Percentiles rank a stretch among this genome's conserved stretches.
These are phyloP conservation scores for Auanema sp. DNA, from an alignment of 2,888 invertebrate species.

Conservation along the genomic window DNA sequence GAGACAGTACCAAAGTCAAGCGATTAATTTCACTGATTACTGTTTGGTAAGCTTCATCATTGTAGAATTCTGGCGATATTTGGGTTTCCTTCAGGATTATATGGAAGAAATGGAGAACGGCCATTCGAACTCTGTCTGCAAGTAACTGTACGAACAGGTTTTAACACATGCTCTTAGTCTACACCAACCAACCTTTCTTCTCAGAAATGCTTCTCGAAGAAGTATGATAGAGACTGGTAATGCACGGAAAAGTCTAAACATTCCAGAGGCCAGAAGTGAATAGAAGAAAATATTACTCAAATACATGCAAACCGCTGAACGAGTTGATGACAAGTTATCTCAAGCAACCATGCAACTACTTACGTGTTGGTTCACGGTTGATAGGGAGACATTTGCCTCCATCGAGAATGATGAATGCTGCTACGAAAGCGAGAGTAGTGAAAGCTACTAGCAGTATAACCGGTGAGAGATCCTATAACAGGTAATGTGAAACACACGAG, in stretches of 20 bases:
- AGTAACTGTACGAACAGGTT: constrained; percentile 13
- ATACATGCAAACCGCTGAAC: not conserved
- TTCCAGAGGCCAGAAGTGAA: not conserved
- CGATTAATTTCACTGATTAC: constrained; percentile 11
- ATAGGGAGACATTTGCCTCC: no score
- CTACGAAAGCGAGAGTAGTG: no score
- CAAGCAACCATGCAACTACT: no score
- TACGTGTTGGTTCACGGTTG: no score
- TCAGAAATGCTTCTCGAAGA: constrained; percentile 9
- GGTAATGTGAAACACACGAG: no score
- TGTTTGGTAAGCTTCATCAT: constrained; percentile 12
- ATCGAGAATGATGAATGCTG: no score
- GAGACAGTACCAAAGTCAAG: not conserved
- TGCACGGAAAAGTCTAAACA: constrained; percentile 14
- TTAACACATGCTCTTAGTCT: not conserved
- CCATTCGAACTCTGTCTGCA: constrained; percentile 27
- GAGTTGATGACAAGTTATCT: no score
- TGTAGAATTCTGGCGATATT: constrained; percentile 24
- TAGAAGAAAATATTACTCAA: not conserved
- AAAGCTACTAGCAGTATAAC: no score
- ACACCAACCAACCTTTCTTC: constrained; percentile 7
- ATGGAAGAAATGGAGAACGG: constrained; percentile 24
- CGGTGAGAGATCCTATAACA: no score
- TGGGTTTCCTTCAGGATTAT: constrained; percentile 20
- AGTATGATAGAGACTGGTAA: constrained; percentile 16